Conservation (phyloP, 1,140 invertebrate species). For the Ephestia elutella region DNA sequence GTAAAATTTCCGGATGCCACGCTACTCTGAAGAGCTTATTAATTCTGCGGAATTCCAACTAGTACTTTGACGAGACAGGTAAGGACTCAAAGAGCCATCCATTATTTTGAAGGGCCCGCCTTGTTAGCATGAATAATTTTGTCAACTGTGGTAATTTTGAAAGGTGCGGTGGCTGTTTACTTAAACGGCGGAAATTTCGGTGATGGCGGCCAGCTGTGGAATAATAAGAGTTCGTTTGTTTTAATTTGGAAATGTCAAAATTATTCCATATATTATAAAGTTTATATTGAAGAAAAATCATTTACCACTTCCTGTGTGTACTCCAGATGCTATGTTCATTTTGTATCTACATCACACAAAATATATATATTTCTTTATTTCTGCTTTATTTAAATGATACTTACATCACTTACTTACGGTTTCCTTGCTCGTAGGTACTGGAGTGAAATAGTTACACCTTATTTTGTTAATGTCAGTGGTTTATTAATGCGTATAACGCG, state of each 20-base stretch:
- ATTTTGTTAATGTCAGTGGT: no score
- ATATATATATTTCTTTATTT: no score
- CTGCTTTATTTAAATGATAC: no score
- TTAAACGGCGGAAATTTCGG: neutral
- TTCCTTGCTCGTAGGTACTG: no score
- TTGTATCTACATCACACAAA: no score
- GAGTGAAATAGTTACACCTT: no score
- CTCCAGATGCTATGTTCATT: no score
- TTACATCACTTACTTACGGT: no score
- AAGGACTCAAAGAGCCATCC: conserved; percentile 33
- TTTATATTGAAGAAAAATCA: no score
- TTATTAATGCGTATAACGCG: no score
- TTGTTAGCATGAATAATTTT: conserved; percentile 36
- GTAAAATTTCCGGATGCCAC: conserved; percentile 43
- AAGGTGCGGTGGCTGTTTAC: neutral
- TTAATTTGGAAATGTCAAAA: neutral
- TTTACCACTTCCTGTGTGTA: no score
- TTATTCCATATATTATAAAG: neutral
- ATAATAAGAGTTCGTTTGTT: neutral
- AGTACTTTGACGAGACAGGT: conserved; percentile 36
- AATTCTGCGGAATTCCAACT: conserved; percentile 45
- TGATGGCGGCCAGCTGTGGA: neutral
- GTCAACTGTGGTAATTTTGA: conserved; percentile 12
- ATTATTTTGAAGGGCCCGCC: conserved; percentile 37
- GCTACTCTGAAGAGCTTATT: conserved; percentile 44